phyloP scores from a whole-genome alignment of 2,113 vertebrate species.

The Pluvianellus socialis region DNA sequence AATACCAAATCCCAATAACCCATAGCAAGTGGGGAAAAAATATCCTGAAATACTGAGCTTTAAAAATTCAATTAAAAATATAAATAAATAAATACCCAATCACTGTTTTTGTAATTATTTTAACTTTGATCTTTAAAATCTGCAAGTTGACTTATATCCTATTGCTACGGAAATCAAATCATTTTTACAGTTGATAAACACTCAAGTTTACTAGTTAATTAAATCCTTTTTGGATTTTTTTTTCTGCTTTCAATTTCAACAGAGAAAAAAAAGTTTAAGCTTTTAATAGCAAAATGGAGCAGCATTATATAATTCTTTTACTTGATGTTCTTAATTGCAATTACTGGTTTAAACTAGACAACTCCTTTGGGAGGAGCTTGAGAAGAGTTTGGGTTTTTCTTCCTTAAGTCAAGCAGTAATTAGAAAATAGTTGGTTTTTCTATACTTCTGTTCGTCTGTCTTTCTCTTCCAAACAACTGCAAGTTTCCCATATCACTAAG shows the following conservation, averaged over 20 bases:
- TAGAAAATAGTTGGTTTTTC: conserved; percentile 21
- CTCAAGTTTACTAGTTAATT: conserved; percentile 38
- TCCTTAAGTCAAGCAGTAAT: not conserved
- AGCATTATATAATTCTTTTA: conserved; percentile 26
- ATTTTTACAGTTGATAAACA: conserved; percentile 36
- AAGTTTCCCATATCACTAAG: not conserved
- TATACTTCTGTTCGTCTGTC: not conserved
- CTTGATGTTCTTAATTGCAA: conserved; percentile 57
- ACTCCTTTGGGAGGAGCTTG: not conserved
- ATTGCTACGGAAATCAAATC: not conserved
- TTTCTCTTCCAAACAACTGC: not conserved
- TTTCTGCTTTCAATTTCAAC: conserved; percentile 38
- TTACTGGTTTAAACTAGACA: conserved; percentile 33
- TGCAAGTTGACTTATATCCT: conserved; percentile 3
- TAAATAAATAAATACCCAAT: conserved; percentile 43
- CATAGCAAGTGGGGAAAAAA: not conserved
- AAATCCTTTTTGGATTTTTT: not conserved
- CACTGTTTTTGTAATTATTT: not conserved
- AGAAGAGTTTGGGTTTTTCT: not conserved
- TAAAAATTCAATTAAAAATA: conserved; percentile 26
- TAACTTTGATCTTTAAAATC: conserved; percentile 52
- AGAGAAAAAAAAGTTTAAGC: conserved; percentile 29
- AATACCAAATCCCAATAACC: conserved; percentile 1
- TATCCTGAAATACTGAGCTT: not conserved
- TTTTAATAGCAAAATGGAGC: conserved; percentile 11